A percentile compares a stretch with the other conserved stretches of the same genome.
phyloP scores from a whole-genome alignment of 2,797 vertebrate genomes.

The Diplodus puntazzo region DNA sequence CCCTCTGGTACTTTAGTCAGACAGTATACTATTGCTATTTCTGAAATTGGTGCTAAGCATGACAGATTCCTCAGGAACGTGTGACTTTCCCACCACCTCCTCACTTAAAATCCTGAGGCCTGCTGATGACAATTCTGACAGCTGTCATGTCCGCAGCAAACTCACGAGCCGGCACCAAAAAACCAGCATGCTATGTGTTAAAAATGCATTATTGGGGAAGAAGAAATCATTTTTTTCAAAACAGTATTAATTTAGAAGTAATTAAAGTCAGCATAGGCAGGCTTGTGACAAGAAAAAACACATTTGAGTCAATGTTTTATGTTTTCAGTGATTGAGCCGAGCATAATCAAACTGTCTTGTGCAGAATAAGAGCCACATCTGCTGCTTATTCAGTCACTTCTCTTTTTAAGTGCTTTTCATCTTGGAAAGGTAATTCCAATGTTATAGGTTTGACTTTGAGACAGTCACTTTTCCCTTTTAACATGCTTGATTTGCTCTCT shows the following conservation, averaged over 20 bases:
- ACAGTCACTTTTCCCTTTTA: constrained; percentile 22
- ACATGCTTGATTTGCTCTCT: constrained; percentile 22
- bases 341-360: constrained; percentile 10
- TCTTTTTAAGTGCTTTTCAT: constrained; percentile 41
- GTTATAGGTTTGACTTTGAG: constrained; percentile 19
- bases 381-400: constrained; percentile 12
- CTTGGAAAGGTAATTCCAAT: constrained; percentile 3
- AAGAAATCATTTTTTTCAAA: constrained; percentile 6
- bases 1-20: constrained; percentile 54
- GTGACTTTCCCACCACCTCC: constrained; percentile 66
- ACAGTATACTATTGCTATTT: constrained; percentile 63
- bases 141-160: constrained; percentile 34
- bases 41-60: constrained; percentile 59
- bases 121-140: constrained; percentile 63
- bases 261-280: constrained; percentile 7
- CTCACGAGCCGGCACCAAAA: neutral
- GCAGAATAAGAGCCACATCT: constrained; percentile 12
- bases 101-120: constrained; percentile 56
- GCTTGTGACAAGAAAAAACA: constrained; percentile 15
- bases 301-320: constrained; percentile 14
- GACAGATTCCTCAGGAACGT: constrained; percentile 64
- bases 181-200: neutral
- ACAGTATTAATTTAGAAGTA: constrained; percentile 12
- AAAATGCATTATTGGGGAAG: constrained; percentile 7
- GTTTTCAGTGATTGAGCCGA: constrained; percentile 16